phyloP scores from a whole-genome alignment of 2,888 invertebrate genomes.

The Ypsolopha sequella region DNA sequence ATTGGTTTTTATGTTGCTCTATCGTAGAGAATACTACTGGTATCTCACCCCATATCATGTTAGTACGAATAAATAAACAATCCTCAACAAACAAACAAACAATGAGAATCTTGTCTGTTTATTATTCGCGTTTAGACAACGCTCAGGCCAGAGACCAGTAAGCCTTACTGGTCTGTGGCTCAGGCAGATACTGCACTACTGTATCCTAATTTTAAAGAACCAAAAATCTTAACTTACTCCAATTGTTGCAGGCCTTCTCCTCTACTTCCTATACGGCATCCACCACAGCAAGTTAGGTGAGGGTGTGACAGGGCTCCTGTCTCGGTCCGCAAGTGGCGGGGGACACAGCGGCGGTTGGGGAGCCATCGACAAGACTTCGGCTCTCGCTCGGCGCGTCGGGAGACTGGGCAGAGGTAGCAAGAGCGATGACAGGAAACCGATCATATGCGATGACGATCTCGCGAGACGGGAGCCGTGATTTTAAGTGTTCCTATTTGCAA shows the following conservation, averaged over 20 bases:
- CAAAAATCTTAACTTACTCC: not conserved
- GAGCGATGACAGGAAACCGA: conserved; percentile 56
- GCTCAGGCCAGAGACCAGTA: too few relatives aligned
- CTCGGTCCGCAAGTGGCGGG: conserved; percentile 47
- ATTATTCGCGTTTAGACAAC: too few relatives aligned
- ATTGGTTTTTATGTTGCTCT: too few relatives aligned
- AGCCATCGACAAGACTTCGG: conserved; percentile 56
- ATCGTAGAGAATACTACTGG: too few relatives aligned
- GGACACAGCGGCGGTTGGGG: conserved; percentile 54
- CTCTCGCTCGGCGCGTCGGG: conserved; percentile 47
- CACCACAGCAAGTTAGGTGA: conserved; percentile 86
- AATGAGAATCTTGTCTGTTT: not conserved
- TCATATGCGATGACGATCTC: conserved; percentile 57
- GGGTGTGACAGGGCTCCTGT: conserved; percentile 55
- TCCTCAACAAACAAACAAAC: too few relatives aligned
- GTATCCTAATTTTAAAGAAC: too few relatives aligned
- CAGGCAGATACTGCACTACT: too few relatives aligned
- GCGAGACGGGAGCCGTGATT: conserved; percentile 54
- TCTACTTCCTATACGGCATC: conserved; percentile 89
- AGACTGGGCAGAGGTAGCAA: conserved; percentile 46
- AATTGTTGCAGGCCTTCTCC: conserved; percentile 74
- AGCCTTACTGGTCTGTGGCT: too few relatives aligned
- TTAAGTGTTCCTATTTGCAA: conserved; percentile 13
- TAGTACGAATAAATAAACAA: too few relatives aligned
- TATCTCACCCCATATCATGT: not conserved